Base-by-base conservation (phyloP, 2,113 vertebrate genomes). In the Albula glossodonta region DNA sequence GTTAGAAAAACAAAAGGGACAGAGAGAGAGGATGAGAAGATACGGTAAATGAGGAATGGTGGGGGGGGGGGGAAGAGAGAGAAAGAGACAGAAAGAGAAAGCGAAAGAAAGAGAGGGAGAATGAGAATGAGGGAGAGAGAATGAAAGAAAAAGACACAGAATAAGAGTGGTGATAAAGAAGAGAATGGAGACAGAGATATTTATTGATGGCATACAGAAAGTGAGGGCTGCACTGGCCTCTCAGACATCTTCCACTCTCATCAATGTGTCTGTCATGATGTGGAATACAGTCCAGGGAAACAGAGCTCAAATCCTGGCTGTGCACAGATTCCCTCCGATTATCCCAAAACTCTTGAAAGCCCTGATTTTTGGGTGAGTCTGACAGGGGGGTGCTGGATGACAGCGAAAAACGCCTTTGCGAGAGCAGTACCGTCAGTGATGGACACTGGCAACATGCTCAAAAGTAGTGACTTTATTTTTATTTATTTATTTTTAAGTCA, bases 1-100 rank as follows among this genome's bases (percentile, higher is more conserved):
- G 93, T 93, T 94, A 93, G 90, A 92, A 92, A 89, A 86, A 93
- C 87, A 87, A 83, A 87, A 22, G 84, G 66, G 63, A 84, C 41
- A 87, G 74, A 82, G 25, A 74, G 74, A 57, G 81, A 86, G 66
- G 31, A 41, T 78, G 79, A 78, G 19, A 41, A 89, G n/a, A 8
- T 17, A 78, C 19, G 48, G 9, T 41, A 41, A 41, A 91, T 80
- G 25, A 85, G 51, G 78, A 12, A 8, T 56, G 12, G 57, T 3
- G 57, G 12, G 17, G 3, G 60, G 6, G 60, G 74, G 81, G 60
- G 87, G 84, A 52, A 84, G 85, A 88, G 82, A 25, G 48, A 51
- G n/a, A 60, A 41, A 19, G 25, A 63, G 2, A 9, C 50, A 52
- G 50, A 6, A 31, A 77, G 52, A 57, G 74, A 60, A 25, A 3